Evolutionary conservation across 1,140 invertebrate species (phyloP).

Genomic region (Heliconius himera): DNA sequence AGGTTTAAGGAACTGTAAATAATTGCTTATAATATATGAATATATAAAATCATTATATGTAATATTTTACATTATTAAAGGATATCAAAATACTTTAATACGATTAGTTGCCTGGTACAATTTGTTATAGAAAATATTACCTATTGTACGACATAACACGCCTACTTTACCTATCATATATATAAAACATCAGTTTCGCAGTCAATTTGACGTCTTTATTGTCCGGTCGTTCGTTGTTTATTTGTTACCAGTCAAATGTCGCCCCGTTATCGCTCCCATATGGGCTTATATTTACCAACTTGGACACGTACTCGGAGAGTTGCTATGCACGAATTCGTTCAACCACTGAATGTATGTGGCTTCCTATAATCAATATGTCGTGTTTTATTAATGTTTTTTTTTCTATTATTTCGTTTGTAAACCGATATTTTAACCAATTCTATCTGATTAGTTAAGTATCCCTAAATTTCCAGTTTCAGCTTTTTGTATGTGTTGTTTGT

Average conservation of each 20-base stretch:
- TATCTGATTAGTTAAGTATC: not conserved
- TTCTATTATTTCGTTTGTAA: not conserved
- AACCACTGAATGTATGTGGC: not conserved
- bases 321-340: slow-evolving; percentile 17
- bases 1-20: slow-evolving; percentile 14
- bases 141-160: slow-evolving; percentile 65
- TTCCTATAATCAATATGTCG: not conserved
- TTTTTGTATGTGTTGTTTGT: not conserved
- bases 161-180: slow-evolving; percentile 52
- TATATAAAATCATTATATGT: not conserved
- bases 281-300: slow-evolving; percentile 30
- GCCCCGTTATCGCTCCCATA: slow-evolving; percentile 31
- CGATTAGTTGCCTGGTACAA: not conserved
- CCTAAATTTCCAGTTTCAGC: not conserved
- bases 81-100: not conserved
- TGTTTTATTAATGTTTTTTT: not conserved
- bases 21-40: not conserved
- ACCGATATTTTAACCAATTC: not conserved
- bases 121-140: slow-evolving; percentile 45
- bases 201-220: slow-evolving; percentile 74
- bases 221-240: slow-evolving; percentile 47
- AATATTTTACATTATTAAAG: not conserved
- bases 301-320: slow-evolving; percentile 25
- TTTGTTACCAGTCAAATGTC: slow-evolving; percentile 25
- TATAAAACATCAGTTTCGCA: slow-evolving; percentile 54